Evolutionary conservation across 2,113 vertebrate species (phyloP).

Genomic region (Ptilonorhynchus violaceus): DNA sequence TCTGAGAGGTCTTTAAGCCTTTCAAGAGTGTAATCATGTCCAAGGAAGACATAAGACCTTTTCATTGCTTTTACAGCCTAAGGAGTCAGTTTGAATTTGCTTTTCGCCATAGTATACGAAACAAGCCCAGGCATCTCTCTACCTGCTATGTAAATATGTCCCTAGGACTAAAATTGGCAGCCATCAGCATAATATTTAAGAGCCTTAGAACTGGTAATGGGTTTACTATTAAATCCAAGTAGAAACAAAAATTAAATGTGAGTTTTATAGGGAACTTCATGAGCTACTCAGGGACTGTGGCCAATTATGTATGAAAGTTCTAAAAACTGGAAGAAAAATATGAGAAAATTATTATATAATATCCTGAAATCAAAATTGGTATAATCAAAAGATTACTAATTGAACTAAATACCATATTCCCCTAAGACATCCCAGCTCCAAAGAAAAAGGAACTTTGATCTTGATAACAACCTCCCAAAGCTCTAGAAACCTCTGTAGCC

Average conservation of each 20-base stretch:
- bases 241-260: slow-evolving; percentile 4
- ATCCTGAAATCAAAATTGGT: neutral
- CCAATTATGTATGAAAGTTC: neutral
- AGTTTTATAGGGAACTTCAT: neutral
- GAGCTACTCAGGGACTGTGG: neutral
- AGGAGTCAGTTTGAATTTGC: neutral
- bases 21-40: neutral
- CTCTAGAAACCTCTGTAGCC: neutral
- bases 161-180: neutral
- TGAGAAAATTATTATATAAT: neutral
- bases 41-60: neutral
- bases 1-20: neutral
- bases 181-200: neutral
- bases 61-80: neutral
- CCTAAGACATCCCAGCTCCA: neutral
- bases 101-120: neutral
- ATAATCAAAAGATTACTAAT: neutral
- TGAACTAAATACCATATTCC: neutral
- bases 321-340: neutral
- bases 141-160: neutral
- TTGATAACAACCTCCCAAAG: neutral
- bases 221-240: neutral
- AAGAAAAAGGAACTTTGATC: neutral
- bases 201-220: neutral
- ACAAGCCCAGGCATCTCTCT: neutral